Percentiles rank a stretch among this genome's conserved stretches.
phyloP scores from a whole-genome alignment of 2,113 vertebrate species.

The Oostethus manadensis region DNA sequence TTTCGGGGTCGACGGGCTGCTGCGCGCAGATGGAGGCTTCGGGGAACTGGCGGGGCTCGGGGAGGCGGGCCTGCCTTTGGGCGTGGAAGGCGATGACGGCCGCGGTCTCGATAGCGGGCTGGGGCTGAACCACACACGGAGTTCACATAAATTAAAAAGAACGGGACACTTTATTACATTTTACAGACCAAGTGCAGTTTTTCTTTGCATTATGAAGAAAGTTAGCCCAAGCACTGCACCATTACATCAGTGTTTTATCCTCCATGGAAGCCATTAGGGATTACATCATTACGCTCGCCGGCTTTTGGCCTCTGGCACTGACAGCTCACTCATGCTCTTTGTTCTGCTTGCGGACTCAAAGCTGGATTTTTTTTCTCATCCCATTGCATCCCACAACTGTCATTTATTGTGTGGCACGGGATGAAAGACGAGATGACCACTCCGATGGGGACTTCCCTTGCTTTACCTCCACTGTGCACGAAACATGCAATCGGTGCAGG shows the following conservation, averaged over 20 bases:
- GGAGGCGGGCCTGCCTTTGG: slow-evolving; percentile 74
- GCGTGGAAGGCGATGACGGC: slow-evolving; percentile 75
- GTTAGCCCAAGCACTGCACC: slow-evolving; percentile 24
- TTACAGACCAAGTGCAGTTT: no score
- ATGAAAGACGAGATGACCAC: slow-evolving; percentile 12
- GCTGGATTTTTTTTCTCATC: slow-evolving; percentile 1
- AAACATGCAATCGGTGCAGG: slow-evolving; percentile 12
- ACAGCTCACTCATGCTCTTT: slow-evolving; percentile 21
- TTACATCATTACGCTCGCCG: slow-evolving; percentile 33
- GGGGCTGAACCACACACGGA: slow-evolving; percentile 39
- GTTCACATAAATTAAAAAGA: not conserved
- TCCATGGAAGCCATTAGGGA: slow-evolving; percentile 16
- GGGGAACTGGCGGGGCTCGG: slow-evolving; percentile 77
- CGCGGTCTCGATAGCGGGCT: slow-evolving; percentile 80
- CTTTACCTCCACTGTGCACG: slow-evolving; percentile 2
- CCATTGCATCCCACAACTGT: slow-evolving; percentile 2
- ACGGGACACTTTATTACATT: no score
- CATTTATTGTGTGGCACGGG: slow-evolving; percentile 24
- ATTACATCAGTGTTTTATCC: slow-evolving; percentile 36
- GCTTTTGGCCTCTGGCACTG: slow-evolving; percentile 2
- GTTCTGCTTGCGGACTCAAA: slow-evolving; percentile 33
- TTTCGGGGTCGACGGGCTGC: slow-evolving; percentile 75
- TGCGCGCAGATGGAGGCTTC: slow-evolving; percentile 67
- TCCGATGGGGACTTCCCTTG: slow-evolving; percentile 2
- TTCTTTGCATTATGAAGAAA: slow-evolving; percentile 9